Conservation (phyloP, 2,888 invertebrate species). For the Tipula helvola region DNA sequence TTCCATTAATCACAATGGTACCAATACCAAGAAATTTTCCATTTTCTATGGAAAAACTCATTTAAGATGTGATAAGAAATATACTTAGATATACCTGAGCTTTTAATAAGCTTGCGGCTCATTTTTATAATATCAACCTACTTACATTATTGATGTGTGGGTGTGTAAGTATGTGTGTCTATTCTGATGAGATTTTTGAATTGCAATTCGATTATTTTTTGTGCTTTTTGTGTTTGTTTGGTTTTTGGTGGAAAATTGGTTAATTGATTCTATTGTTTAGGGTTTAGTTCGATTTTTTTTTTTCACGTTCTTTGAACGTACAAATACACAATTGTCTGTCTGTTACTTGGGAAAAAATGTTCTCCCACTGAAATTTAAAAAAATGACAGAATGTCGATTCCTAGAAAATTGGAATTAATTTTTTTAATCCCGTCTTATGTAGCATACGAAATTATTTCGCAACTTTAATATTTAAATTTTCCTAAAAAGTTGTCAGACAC, state of each 20-base stretch:
- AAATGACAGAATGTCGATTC: too few species aligned
- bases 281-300: not conserved
- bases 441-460: too few species aligned
- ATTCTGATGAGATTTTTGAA: not conserved
- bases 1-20: not conserved
- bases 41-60: not conserved
- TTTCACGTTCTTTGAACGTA: too few species aligned
- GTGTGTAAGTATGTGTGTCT: too few species aligned
- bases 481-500: too few species aligned
- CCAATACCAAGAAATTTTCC: not conserved
- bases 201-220: not conserved
- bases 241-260: not conserved
- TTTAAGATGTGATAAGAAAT: not conserved
- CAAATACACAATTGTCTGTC: too few species aligned
- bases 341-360: too few species aligned
- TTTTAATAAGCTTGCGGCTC: not conserved
- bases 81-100: not conserved
- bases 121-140: not conserved
- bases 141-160: not conserved
- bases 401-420: too few species aligned
- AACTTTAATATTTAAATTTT: too few species aligned
- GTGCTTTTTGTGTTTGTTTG: not conserved
- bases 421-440: too few species aligned
- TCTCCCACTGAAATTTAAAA: too few species aligned
- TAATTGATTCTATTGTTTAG: not conserved